Conservation (phyloP, 2,888 invertebrate species). For the Drosophila paramelanica region DNA sequence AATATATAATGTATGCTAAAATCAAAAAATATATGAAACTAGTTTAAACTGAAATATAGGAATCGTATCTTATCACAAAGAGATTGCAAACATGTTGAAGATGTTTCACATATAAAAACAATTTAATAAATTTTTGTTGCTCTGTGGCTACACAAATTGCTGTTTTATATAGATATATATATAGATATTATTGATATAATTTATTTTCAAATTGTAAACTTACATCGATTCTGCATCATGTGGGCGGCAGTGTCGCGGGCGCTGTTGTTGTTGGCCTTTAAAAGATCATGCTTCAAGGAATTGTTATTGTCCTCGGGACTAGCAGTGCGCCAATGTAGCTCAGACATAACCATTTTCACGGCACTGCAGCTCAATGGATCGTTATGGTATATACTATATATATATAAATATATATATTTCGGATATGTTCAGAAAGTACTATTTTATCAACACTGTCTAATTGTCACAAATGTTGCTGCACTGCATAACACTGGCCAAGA, state of each 20-base stretch:
- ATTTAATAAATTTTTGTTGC: too few species aligned
- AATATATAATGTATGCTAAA: background rate
- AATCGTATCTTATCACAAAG: background rate
- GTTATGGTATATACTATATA: slow-evolving; percentile 2
- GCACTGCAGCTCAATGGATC: background rate
- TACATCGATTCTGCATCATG: slow-evolving; percentile 84
- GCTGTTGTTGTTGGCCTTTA: slow-evolving; percentile 72
- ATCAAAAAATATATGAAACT: background rate
- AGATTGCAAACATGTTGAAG: background rate
- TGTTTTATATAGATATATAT: background rate
- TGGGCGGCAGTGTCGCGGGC: slow-evolving; percentile 75
- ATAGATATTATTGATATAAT: too few species aligned
- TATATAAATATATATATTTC: slow-evolving; percentile 6
- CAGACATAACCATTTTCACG: slow-evolving; percentile 85
- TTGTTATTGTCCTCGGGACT: slow-evolving; percentile 85
- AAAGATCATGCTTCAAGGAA: slow-evolving; percentile 84
- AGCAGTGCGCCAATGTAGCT: slow-evolving; percentile 84
- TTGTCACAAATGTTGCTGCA: slow-evolving; percentile 6
- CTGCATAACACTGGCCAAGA: slow-evolving; percentile 9
- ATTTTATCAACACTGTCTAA: slow-evolving; percentile 1
- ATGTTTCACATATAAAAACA: background rate
- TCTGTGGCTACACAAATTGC: too few species aligned
- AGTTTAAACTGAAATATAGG: too few species aligned
- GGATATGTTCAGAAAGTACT: slow-evolving; percentile 18
- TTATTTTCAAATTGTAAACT: slow-evolving; percentile 51